Conservation (phyloP, 2,797 vertebrate genomes). For the Sebastes cheni region DNA sequence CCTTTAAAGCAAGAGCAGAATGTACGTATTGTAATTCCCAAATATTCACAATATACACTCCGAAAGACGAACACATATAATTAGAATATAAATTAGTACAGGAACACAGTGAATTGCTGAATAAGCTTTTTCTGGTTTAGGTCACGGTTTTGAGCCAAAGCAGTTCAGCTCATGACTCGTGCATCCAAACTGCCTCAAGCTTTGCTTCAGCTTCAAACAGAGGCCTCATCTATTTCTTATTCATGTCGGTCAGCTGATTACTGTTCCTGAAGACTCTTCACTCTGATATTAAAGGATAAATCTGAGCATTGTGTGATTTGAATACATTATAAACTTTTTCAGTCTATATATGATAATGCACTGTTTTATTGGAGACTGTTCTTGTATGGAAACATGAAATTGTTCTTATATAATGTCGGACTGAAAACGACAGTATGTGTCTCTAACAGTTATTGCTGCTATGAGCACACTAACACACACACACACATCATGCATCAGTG, state of each 20-base stretch:
- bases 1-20: neutral
- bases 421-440: neutral
- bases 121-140: neutral
- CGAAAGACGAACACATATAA: neutral
- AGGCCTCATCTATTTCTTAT: conserved; percentile 35
- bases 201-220: conserved; percentile 23
- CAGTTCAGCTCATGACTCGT: conserved; percentile 5
- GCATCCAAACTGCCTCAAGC: conserved; percentile 15
- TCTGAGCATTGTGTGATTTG: neutral
- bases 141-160: neutral
- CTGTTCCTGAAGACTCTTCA: neutral
- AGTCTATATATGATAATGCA: neutral
- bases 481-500: conserved; percentile 8
- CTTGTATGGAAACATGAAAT: neutral
- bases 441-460: neutral
- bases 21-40: neutral
- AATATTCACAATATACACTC: neutral
- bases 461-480: neutral
- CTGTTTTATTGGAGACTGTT: neutral
- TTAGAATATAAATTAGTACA: neutral
- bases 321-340: neutral
- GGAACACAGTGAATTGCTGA: neutral
- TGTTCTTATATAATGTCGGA: neutral
- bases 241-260: neutral
- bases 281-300: neutral